Base-by-base conservation (phyloP, 1,140 invertebrate species). In the Drosophila nebulosa region DNA sequence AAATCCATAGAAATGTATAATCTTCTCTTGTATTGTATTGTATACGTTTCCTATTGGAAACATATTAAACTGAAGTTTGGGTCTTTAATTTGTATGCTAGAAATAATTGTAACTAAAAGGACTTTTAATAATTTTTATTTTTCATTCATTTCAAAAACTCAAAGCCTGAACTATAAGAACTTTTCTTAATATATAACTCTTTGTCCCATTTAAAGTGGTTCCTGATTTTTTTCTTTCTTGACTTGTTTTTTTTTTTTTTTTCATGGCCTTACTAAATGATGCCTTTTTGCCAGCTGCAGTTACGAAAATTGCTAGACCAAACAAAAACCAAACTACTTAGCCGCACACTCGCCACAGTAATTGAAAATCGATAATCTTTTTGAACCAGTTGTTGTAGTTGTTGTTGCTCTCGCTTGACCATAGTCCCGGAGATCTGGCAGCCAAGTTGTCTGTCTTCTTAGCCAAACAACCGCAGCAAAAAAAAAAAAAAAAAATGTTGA, bases 331-430 rank as follows among this genome's bases (percentile, higher is more conserved):
- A 86, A 86, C 81, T 88, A 86, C 81, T 86, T 86, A 86, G 81
- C 81, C 83, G 74, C 81, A 86, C 81, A 88, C 81, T 88, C 83
- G 80, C 81, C 74, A 61, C 65, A 78, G 83, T 88, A 88, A 88
- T 88, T 88, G 83, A 88, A 88, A 88, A 88, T 88, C 84, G 83
- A 88, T 88, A 83, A 89, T 88, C 78, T 88, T 52, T 89, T 88
- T 88, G 83, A 88, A 88, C 83, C 83, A 88, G 83, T 88, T 88
- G 78, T 55, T 26, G 52, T 24, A 3, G 24, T 32, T 32, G 30
- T 10, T 32, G 30, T 30, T 75, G 83, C 74, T 78, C 71, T 59
- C 24, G 46, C 67, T 32, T 32, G 30, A 32, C 30, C 51, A 68
- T 50, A 57, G 66, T 55, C 69, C 30, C 35, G 35, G 46, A 50